These are phyloP conservation scores for Eupithecia tripunctaria DNA, from an alignment of 2,888 invertebrate species.

Conservation along the genomic window DNA sequence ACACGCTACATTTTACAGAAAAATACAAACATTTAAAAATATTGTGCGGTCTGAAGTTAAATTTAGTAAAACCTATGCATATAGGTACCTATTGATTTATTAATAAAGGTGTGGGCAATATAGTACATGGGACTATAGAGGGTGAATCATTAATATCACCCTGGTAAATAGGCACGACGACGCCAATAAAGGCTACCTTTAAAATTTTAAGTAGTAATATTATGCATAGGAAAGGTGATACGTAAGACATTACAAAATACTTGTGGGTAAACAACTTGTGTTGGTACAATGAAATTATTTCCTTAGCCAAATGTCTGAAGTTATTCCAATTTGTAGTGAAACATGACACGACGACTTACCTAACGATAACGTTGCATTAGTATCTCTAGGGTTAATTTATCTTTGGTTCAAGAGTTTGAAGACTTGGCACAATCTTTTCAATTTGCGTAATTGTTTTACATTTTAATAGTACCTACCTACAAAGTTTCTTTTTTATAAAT, in stretches of 20 bases:
- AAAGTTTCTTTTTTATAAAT: no score
- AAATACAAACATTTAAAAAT: constrained; percentile 61
- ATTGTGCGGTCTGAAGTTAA: constrained; percentile 54
- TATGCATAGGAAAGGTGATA: not conserved
- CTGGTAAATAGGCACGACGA: no score
- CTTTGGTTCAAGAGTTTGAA: constrained; percentile 20
- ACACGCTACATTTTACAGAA: constrained; percentile 77
- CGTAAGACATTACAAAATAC: not conserved
- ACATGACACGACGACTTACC: not conserved
- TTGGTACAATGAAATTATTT: not conserved
- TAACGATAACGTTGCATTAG: not conserved
- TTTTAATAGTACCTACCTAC: not conserved
- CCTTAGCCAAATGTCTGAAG: not conserved
- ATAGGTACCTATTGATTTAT: not conserved
- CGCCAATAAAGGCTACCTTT: no score
- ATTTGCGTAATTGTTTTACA: not conserved
- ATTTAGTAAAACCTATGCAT: not conserved
- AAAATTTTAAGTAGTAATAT: not conserved
- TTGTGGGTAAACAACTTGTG: not conserved
- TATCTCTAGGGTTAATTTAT: constrained; percentile 5
- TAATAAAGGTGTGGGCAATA: not conserved
- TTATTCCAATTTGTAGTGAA: not conserved
- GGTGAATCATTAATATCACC: no score
- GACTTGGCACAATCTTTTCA: constrained; percentile 10
- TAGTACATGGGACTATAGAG: no score